Conservation (phyloP, 23 tunicate species). For the Ciona savignyi region DNA sequence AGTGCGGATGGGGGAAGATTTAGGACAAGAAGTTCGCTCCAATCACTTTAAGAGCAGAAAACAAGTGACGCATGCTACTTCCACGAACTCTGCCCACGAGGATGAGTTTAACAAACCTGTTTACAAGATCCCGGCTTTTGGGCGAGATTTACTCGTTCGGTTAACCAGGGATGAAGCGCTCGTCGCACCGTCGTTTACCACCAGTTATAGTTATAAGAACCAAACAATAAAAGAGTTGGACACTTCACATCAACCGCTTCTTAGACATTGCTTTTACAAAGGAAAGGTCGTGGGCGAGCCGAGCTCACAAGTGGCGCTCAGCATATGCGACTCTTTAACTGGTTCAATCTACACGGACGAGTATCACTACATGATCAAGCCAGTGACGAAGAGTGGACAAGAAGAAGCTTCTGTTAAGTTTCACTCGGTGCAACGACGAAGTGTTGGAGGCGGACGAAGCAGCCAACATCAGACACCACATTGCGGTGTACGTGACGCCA, state of each 20-base stretch:
- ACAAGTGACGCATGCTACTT: slow-evolving; percentile 17
- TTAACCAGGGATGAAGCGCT: slow-evolving; percentile 46
- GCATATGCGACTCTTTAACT: slow-evolving; percentile 76
- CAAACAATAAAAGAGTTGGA: not conserved
- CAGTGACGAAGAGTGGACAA: not conserved
- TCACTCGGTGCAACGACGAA: slow-evolving; percentile 57
- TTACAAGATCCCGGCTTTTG: slow-evolving; percentile 84
- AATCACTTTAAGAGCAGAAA: slow-evolving; percentile 48
- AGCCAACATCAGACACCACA: slow-evolving; percentile 5
- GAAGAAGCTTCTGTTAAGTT: not conserved
- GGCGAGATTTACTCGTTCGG: slow-evolving; percentile 42
- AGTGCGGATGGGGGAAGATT: slow-evolving; percentile 50
- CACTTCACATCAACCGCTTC: slow-evolving; percentile 1
- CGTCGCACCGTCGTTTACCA: slow-evolving; percentile 68
- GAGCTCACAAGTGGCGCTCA: slow-evolving; percentile 51
- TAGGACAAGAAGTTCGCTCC: not conserved
- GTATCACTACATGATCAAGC: slow-evolving; percentile 49
- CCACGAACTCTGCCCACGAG: slow-evolving; percentile 10
- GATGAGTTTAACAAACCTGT: slow-evolving; percentile 53
- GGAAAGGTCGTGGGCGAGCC: slow-evolving; percentile 62
- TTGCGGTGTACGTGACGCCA: slow-evolving; percentile 64
- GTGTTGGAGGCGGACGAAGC: slow-evolving; percentile 21
- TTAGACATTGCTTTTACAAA: slow-evolving; percentile 75
- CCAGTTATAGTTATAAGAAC: slow-evolving; percentile 40
- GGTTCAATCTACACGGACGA: slow-evolving; percentile 66